Evolutionary conservation across 2,888 invertebrate species (phyloP), one percentile per base, ranked within the genome.

Genomic region (Dermolepida albohirtum): DNA sequence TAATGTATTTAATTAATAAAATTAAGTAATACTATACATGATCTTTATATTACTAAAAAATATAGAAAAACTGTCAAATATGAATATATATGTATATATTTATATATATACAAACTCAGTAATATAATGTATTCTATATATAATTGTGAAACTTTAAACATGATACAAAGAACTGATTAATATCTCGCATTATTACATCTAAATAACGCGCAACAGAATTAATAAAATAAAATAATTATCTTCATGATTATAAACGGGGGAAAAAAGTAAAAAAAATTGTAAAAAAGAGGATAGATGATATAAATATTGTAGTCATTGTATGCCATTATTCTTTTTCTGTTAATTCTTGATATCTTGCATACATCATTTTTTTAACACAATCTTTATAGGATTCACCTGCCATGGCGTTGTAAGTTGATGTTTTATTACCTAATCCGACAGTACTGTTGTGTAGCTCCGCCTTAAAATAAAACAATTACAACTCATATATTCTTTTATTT

Each of bases 331-430:
- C 88, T 74, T 87, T 87, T 54, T 90, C 90, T 1, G 90, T 87
- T 17, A 93, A 85, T 83, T 95, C 95, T 80, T 93, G 92, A 80
- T 93, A 96, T 78, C 95, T 87, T 0, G 94, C 93, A 77, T 92
- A 92, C 91, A 95, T 94, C 81, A 94, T 90, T 82, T 95, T 94
- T 81, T 95, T 93, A 0, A 95, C 95, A 69, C 94, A 93, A 78
- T 95, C 94, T 84, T 95, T 90, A 81, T 96, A 95, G 0, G 94
- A 93, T 79, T 94, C 93, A 14, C 93, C 93, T 0, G 94, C 93
- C 70, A 91, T 87, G 0, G 93, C 90, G 49, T 90, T 91, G 79
- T 93, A 92, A 14, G 91, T 89, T 16, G 91, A 89, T 50, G 91
- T 86, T 81, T 94, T 92, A 69, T 92, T 92, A 0, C 97, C 97